Conservation (phyloP, 1,140 invertebrate species). For the Zaprionus capensis region DNA sequence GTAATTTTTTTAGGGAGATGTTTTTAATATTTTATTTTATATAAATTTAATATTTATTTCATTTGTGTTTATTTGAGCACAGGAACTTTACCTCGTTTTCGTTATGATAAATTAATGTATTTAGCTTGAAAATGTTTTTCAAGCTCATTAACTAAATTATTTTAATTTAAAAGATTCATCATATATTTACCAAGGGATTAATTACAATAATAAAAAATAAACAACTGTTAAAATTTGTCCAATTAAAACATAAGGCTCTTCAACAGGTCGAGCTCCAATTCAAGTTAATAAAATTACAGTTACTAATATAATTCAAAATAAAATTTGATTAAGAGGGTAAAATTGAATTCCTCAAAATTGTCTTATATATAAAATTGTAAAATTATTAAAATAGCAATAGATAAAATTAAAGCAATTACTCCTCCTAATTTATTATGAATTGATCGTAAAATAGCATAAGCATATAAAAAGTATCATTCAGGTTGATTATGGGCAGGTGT, state of each 20-base stretch:
- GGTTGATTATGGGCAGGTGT: slow-evolving; percentile 90
- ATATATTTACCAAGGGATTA: slow-evolving; percentile 6
- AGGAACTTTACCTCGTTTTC: not conserved
- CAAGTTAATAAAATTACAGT: too few relatives aligned
- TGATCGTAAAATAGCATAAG: slow-evolving; percentile 45
- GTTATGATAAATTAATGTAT: slow-evolving; percentile 83
- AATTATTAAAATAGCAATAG: too few relatives aligned
- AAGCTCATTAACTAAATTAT: slow-evolving; percentile 5
- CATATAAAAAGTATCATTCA: slow-evolving; percentile 91
- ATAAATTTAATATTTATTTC: slow-evolving; percentile 85
- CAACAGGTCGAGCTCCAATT: too few relatives aligned
- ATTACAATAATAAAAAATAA: slow-evolving; percentile 9
- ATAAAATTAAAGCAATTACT: too few relatives aligned
- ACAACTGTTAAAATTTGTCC: too few relatives aligned
- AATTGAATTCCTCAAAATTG: too few relatives aligned
- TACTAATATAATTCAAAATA: too few relatives aligned
- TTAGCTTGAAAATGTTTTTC: slow-evolving; percentile 76
- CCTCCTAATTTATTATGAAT: too few relatives aligned
- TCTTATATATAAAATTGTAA: too few relatives aligned
- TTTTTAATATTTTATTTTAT: slow-evolving; percentile 87
- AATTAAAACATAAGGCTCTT: too few relatives aligned
- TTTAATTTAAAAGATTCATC: slow-evolving; percentile 1
- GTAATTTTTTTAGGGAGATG: slow-evolving; percentile 88
- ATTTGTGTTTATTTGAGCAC: slow-evolving; percentile 83
- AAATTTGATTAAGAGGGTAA: too few relatives aligned